Evolutionary conservation across 2,888 invertebrate genomes (phyloP).

Genomic region (Ornithoptera alexandrae): DNA sequence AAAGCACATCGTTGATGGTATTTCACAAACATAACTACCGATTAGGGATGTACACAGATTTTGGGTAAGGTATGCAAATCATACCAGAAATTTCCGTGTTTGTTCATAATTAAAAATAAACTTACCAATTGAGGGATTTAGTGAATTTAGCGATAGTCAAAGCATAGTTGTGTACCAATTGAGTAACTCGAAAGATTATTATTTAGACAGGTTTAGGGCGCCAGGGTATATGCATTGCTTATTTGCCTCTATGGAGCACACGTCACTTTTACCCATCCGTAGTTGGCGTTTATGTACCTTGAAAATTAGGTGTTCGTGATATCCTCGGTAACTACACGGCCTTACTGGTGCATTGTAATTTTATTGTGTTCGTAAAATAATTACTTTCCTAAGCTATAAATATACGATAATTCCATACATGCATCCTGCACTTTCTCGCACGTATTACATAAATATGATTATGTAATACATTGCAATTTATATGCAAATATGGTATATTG

Average conservation of each 20-base stretch:
- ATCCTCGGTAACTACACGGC: slow-evolving; percentile 68
- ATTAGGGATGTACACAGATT: no score
- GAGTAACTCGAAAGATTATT: no score
- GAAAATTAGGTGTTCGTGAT: slow-evolving; percentile 71
- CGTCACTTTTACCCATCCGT: slow-evolving; percentile 61
- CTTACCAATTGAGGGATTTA: no score
- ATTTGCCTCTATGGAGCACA: no score
- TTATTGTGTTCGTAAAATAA: slow-evolving; percentile 2
- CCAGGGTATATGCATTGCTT: no score
- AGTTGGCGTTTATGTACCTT: slow-evolving; percentile 72
- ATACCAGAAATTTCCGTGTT: no score
- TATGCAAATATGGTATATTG: slow-evolving; percentile 18
- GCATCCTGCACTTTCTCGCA: not conserved
- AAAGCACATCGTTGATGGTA: not conserved
- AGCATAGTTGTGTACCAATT: slow-evolving; percentile 31
- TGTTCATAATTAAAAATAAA: no score
- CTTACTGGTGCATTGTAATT: slow-evolving; percentile 25
- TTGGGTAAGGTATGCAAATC: no score
- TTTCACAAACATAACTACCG: not conserved
- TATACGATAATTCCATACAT: not conserved
- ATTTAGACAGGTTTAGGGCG: no score
- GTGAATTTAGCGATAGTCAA: no score
- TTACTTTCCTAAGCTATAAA: not conserved
- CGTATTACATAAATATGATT: not conserved
- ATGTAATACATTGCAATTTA: slow-evolving; percentile 15